Base-by-base conservation (phyloP, 23 tunicate species). In the Diplosoma virens region DNA sequence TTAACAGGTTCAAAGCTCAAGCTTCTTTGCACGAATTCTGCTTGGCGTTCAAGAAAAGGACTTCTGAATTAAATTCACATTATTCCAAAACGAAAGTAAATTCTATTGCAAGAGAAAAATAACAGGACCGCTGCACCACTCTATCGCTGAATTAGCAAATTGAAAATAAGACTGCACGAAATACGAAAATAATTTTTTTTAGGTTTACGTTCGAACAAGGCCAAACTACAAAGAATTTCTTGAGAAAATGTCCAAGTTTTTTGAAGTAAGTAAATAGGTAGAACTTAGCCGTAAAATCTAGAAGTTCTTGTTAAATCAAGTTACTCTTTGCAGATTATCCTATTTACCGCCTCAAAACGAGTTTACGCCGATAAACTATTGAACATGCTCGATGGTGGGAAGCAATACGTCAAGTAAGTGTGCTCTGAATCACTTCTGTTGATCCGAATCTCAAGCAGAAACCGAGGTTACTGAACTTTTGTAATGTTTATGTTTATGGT, bases 121-220 rank as follows among this genome's bases (percentile, higher is more conserved):
- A n/a, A n/a, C n/a, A n/a, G n/a, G n/a, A n/a, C n/a, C n/a, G n/a
- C n/a, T n/a, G n/a, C n/a, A n/a, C n/a, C n/a, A n/a, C n/a, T n/a
- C n/a, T n/a, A n/a, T n/a, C n/a, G n/a, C n/a, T n/a, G n/a, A n/a
- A n/a, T n/a, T n/a, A n/a, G n/a, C n/a, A n/a, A n/a, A n/a, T n/a
- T n/a, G n/a, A n/a, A n/a, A n/a, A n/a, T n/a, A n/a, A n/a, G n/a
- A n/a, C n/a, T n/a, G n/a, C n/a, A n/a, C n/a, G n/a, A n/a, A n/a
- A n/a, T n/a, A 41, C 50, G 11, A 41, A 41, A 9, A 7, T 41
- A 9, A 56, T 14, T 16, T 61, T 29, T 29, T 61, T 47, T 79
- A 94, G 85, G 99, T 94, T 28, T 94, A 80, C 58, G 99, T 94
- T 58, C 82, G 89, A 27, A 94, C 99, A 16, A 60, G 99, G 23